A percentile compares a stretch with the other conserved stretches of the same genome.
Evolutionary conservation across 2,888 invertebrate genomes (phyloP).

Genomic region (Coenonympha arcania): DNA sequence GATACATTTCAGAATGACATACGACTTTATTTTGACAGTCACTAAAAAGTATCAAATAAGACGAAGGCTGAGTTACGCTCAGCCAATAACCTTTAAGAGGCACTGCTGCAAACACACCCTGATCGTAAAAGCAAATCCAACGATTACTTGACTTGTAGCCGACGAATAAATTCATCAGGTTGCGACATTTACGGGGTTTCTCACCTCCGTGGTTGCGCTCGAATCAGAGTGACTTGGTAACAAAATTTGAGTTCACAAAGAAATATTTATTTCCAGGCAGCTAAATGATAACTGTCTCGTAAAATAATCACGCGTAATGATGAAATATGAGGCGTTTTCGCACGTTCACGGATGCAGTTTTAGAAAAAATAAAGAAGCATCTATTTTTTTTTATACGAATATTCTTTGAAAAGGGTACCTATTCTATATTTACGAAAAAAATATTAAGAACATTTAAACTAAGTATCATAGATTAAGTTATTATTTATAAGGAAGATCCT

Average conservation of each 20-base stretch:
- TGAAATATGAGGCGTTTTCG: background rate
- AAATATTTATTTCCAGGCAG: slow-evolving; percentile 1
- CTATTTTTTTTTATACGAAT: too few species aligned
- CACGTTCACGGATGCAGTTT: background rate
- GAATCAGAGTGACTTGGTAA: slow-evolving; percentile 17
- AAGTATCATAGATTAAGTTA: too few species aligned
- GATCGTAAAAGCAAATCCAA: slow-evolving; percentile 34
- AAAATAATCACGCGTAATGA: slow-evolving; percentile 1
- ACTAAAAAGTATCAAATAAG: slow-evolving; percentile 23
- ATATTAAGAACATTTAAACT: too few species aligned
- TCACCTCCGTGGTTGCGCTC: slow-evolving; percentile 22
- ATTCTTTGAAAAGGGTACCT: too few species aligned
- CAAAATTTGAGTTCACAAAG: slow-evolving; percentile 17
- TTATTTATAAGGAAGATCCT: too few species aligned
- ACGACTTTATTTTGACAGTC: slow-evolving; percentile 17
- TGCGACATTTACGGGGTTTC: slow-evolving; percentile 28
- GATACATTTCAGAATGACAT: slow-evolving; percentile 5
- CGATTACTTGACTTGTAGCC: slow-evolving; percentile 31
- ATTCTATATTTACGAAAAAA: too few species aligned
- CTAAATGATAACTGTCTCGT: slow-evolving; percentile 1
- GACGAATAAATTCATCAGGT: slow-evolving; percentile 34
- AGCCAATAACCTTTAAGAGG: slow-evolving; percentile 27
- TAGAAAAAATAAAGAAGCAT: too few species aligned
- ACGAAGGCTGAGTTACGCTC: slow-evolving; percentile 24
- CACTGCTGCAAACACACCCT: slow-evolving; percentile 27